A percentile compares a stretch with the other conserved stretches of the same genome.
phyloP scores from a whole-genome alignment of 2,113 vertebrate genomes.

The Gallinago undulata region DNA sequence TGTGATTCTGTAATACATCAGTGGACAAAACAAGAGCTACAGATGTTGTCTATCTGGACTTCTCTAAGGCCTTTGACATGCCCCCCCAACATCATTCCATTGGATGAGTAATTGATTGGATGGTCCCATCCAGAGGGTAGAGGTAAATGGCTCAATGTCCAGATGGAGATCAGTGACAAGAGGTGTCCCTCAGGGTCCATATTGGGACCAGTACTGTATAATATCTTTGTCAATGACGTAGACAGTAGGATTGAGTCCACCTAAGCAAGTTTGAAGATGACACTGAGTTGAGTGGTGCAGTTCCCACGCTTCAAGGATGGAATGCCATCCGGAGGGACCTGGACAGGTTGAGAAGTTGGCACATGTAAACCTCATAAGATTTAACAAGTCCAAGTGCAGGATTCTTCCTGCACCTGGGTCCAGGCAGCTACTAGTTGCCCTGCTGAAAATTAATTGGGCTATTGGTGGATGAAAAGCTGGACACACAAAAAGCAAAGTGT shows the following conservation, averaged over 20 bases:
- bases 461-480: not conserved
- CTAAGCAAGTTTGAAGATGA: not conserved
- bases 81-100: not conserved
- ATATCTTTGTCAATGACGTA: not conserved
- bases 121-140: not conserved
- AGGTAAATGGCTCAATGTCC: not conserved
- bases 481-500: not conserved
- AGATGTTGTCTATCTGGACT: not conserved
- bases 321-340: not conserved
- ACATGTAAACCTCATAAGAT: not conserved
- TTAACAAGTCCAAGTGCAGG: not conserved
- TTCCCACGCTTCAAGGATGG: not conserved
- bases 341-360: not conserved
- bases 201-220: not conserved
- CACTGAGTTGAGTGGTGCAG: not conserved
- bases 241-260: not conserved
- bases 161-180: not conserved
- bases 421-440: not conserved
- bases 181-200: not conserved
- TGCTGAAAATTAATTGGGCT: not conserved
- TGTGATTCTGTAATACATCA: not conserved
- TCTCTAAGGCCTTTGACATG: not conserved
- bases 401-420: not conserved
- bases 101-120: not conserved
- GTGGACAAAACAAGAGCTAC: not conserved